A percentile compares a stretch with the other conserved stretches of the same genome.
These are phyloP conservation scores for Scaptomyza flava DNA, from an alignment of 2,888 invertebrate species.

Conservation along the genomic window DNA sequence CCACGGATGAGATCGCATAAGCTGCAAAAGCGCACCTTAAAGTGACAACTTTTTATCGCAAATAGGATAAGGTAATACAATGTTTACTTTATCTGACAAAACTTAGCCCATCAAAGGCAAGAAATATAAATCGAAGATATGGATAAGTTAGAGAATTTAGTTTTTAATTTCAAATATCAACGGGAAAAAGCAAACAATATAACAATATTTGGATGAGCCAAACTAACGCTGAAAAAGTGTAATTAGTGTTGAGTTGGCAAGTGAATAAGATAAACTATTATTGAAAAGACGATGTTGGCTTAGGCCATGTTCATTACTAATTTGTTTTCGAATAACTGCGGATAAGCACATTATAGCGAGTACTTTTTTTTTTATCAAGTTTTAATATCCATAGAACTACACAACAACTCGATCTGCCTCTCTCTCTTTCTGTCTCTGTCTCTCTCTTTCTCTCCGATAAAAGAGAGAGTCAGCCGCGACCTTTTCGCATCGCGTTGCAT, in stretches of 20 bases:
- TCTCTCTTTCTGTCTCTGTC: background rate
- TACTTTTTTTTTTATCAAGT: constrained; percentile 5
- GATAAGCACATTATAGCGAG: constrained; percentile 3
- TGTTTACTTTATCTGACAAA: background rate
- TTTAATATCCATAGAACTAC: constrained; percentile 11
- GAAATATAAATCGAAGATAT: no score
- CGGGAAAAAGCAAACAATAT: no score
- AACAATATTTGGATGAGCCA: background rate
- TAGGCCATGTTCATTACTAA: background rate
- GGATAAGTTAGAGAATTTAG: no score
- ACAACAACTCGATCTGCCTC: background rate
- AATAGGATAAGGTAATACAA: constrained; percentile 3
- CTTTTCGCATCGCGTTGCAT: constrained; percentile 32
- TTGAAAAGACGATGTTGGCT: background rate
- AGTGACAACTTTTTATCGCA: background rate
- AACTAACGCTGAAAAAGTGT: background rate
- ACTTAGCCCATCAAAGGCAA: background rate
- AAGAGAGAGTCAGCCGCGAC: constrained; percentile 4
- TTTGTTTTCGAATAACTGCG: background rate
- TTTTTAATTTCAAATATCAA: no score
- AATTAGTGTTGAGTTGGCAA: no score
- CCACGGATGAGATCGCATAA: constrained; percentile 28
- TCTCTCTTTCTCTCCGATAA: background rate
- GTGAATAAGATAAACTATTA: background rate
- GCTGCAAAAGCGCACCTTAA: background rate